Evolutionary conservation across 1,140 invertebrate species (phyloP).

Genomic region (Drosophila ogumai): DNA sequence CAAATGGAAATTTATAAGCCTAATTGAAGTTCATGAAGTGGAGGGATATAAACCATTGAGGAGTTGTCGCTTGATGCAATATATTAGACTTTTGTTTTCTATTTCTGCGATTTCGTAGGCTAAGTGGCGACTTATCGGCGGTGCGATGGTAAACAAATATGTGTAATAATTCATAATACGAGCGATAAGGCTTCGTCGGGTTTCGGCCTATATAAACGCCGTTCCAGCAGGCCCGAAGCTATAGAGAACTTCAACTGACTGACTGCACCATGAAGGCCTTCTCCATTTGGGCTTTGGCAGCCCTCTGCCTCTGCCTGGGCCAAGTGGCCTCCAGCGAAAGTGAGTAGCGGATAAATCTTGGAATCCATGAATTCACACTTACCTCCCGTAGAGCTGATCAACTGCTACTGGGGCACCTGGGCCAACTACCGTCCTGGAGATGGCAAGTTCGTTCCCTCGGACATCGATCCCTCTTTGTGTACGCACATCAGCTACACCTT

Average conservation of each 20-base stretch:
- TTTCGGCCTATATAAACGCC: conserved; percentile 52
- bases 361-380: neutral
- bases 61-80: conserved; percentile 32
- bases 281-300: conserved; percentile 29
- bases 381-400: conserved; percentile 86
- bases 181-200: conserved; percentile 25
- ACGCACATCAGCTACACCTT: conserved; percentile 90
- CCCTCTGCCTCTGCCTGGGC: conserved; percentile 37
- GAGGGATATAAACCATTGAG: conserved; percentile 5
- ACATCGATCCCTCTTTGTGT: conserved; percentile 88
- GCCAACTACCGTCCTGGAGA: conserved; percentile 86
- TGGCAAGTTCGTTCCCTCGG: conserved; percentile 86
- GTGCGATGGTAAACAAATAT: neutral
- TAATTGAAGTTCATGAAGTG: conserved; percentile 19
- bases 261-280: conserved; percentile 49
- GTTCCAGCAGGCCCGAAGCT: neutral
- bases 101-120: conserved; percentile 13
- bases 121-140: conserved; percentile 28
- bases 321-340: conserved; percentile 44
- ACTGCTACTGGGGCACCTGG: conserved; percentile 89
- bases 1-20: conserved; percentile 44
- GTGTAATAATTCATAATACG: conserved; percentile 15
- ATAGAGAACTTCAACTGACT: conserved; percentile 9
- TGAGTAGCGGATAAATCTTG: conserved; percentile 19
- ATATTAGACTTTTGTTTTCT: conserved; percentile 48